Evolutionary conservation across 2,888 invertebrate genomes (phyloP), one percentile per base, ranked within the genome.

Genomic region (Matsumyia berberina): DNA sequence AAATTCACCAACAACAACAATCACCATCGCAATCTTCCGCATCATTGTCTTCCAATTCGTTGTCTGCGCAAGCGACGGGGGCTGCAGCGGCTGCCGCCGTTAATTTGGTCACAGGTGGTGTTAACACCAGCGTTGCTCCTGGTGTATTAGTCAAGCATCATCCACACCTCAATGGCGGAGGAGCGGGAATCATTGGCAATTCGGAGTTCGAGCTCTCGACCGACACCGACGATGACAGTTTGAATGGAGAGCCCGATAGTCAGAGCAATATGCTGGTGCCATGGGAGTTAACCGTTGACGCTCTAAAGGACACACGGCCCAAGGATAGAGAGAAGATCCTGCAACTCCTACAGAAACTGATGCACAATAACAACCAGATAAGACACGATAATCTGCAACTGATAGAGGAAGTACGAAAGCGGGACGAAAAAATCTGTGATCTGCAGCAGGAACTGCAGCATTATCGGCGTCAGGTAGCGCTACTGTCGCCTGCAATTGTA

Each of bases 171-270:
- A 88, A 88, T 39, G 88, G 89, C 2, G 53, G 66, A 3, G 77
- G 70, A 24, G 85, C 86, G 31, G 85, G 88, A 2, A 88, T 89
- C 72, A 53, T 88, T 81, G 89, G 90, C 77, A 92, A 85, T 89
- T 93, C 95, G 15, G 96, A 96, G 89, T 94, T 94, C 82, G 95
- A 95, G 88, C 89, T 94, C 76, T 94, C 94, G 5, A 95, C 95
- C 1, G 96, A 96, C 89, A 96, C 96, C 5, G 94, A 96, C 88
- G 94, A 96, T 58, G 94, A 96, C 78, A 89, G 89, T 80, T 87
- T 92, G 24, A 90, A 90, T 46, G 92, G 92, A 1, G 92, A 92
- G 82, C 90, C 91, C 8, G 92, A 92, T 70, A 92, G 91, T 88
- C 85, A 85, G 69, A 92, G 91, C 80, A 91, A 91, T 86, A 89